Evolutionary conservation across 2,113 vertebrate species (phyloP).

Genomic region (Corythaeola cristata): DNA sequence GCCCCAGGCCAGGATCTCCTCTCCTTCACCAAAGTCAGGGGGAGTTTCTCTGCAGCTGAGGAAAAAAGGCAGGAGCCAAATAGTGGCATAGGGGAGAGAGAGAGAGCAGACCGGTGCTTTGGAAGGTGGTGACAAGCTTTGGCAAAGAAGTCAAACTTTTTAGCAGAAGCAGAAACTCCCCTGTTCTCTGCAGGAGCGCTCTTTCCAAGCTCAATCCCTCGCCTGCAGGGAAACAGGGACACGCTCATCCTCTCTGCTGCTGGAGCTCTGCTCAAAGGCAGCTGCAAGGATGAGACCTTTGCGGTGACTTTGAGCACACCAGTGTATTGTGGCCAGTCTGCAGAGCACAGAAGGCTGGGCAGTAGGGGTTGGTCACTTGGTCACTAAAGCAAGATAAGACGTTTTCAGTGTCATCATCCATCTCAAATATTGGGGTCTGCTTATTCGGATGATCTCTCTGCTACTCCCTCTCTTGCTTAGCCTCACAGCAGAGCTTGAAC

Average conservation of each 20-base stretch:
- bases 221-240: background rate
- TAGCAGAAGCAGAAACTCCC: conserved; percentile 28
- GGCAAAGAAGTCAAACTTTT: background rate
- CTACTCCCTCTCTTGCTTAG: background rate
- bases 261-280: background rate
- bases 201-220: background rate
- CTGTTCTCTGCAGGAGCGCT: background rate
- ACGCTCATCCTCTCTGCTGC: background rate
- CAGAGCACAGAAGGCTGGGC: conserved; percentile 13
- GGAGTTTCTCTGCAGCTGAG: background rate
- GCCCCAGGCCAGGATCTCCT: background rate
- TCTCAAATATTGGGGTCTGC: background rate
- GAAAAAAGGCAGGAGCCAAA: conserved; percentile 20
- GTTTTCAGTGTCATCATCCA: background rate
- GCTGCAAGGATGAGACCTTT: background rate
- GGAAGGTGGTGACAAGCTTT: conserved; percentile 28
- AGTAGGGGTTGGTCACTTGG: background rate
- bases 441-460: conserved; percentile 7
- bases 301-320: background rate
- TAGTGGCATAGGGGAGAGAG: background rate
- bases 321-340: rapidly evolving
- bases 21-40: background rate
- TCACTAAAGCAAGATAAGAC: background rate
- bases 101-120: background rate
- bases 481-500: background rate